Percentiles rank a stretch among this genome's conserved stretches.
These are phyloP conservation scores for Shargacucullia verbasci DNA, from an alignment of 2,888 invertebrate genomes.

Conservation along the genomic window DNA sequence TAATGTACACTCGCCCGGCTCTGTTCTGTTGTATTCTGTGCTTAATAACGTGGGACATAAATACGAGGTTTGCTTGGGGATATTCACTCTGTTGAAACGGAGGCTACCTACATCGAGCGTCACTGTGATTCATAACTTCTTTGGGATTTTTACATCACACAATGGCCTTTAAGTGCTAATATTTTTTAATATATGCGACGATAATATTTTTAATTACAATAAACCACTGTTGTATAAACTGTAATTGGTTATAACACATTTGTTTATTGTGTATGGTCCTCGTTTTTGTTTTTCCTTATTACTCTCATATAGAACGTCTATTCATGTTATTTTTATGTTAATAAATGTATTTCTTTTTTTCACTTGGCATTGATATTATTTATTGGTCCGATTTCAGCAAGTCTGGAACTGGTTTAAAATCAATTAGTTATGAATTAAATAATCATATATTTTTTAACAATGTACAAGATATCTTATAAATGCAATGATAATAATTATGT, in stretches of 20 bases:
- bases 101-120: constrained; percentile 52
- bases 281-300: constrained; percentile 42
- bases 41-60: constrained; percentile 57
- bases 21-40: constrained; percentile 49
- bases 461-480: constrained; percentile 25
- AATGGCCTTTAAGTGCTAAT: constrained; percentile 60
- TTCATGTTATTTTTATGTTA: constrained; percentile 31
- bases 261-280: constrained; percentile 38
- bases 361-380: constrained; percentile 10
- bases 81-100: constrained; percentile 46
- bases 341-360: constrained; percentile 24
- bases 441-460: constrained; percentile 26
- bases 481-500: constrained; percentile 35
- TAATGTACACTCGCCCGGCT: constrained; percentile 44
- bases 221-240: constrained; percentile 47
- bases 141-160: constrained; percentile 59
- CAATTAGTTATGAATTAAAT: constrained; percentile 15
- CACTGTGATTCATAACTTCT: constrained; percentile 67
- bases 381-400: constrained; percentile 16
- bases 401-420: constrained; percentile 22
- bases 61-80: constrained; percentile 55
- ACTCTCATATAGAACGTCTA: constrained; percentile 29
- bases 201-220: constrained; percentile 59
- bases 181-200: constrained; percentile 57
- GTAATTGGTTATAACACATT: constrained; percentile 49